Evolutionary conservation across 2,797 vertebrate species (phyloP), one percentile per base, ranked within the genome.

Genomic region (Fistularia commersonii): DNA sequence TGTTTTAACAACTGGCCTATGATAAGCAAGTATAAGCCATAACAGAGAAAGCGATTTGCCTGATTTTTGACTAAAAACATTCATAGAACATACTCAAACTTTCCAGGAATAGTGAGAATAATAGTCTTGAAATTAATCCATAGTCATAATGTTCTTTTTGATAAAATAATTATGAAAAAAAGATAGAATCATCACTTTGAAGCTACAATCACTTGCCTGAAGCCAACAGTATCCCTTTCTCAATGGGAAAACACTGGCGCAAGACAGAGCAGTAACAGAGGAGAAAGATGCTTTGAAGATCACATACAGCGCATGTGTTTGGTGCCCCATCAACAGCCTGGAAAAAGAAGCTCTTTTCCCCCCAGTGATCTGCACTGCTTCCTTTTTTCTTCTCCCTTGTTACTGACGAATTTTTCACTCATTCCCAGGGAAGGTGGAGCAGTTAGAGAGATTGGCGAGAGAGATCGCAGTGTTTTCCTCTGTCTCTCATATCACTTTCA

Each of bases 231-330:
- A 32, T 51, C 50, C 46, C 42, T 23, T 52, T 46, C 67, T 64
- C 62, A 53, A 61, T 45, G 50, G n/a, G 54, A 62, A 65, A 67
- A 55, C 37, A 61, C 37, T 46, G 45, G 42, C 57, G 55, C 55
- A 14, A 45, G 45, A 39, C 48, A 72, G 51, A 66, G 68, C 46
- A 51, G 51, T 51, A 48, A 64, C 64, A 51, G 60, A 55, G 66
- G 55, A 56, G 66, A 64, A 68, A 41, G 8, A 49, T 45, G 58
- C 81, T 88, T 87, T 89, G 82, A 86, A 86, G 79, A 83, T 86
- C 82, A 82, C 59, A 84, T 48, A 38, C 56, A 64, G 55, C 42
- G n/a, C 56, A 66, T 50, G 31, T 61, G 75, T 69, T 76, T 57
- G 58, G 52, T 60, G 58, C 12, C 14, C 61, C 54, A 61, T 71